Percentiles rank a stretch among this genome's conserved stretches.
These are phyloP conservation scores for Pogonomyrmex californicus DNA, from an alignment of 1,140 invertebrate genomes.

Conservation along the genomic window DNA sequence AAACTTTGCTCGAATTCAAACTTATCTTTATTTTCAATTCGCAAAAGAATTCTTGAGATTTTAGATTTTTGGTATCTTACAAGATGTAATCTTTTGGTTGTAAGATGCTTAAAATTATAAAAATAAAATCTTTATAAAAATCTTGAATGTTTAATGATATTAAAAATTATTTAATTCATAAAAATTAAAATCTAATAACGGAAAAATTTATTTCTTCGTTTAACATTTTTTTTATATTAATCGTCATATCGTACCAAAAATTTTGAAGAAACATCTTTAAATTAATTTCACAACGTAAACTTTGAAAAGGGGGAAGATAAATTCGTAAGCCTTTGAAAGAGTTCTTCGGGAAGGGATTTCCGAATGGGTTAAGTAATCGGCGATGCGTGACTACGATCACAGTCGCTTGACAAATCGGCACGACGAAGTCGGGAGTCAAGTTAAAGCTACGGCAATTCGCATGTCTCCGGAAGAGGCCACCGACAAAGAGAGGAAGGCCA, in stretches of 20 bases:
- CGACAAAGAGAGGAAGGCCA: constrained; percentile 50
- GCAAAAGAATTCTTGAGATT: constrained; percentile 1
- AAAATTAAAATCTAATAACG: background rate
- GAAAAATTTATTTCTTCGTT: background rate
- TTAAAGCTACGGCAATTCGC: constrained; percentile 5
- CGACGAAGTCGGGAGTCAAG: background rate
- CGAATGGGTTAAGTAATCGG: background rate
- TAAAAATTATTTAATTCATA: background rate
- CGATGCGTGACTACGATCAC: background rate
- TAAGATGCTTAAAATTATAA: background rate
- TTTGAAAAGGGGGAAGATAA: background rate
- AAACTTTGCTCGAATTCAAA: constrained; percentile 8
- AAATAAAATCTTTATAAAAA: background rate
- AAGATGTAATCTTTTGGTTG: constrained; percentile 4
- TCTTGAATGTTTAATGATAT: background rate
- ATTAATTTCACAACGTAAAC: constrained; percentile 5
- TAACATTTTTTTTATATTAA: background rate
- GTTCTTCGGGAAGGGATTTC: background rate
- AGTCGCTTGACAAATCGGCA: constrained; percentile 12
- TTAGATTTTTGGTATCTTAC: background rate
- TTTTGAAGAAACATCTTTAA: background rate
- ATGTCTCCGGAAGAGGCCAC: constrained; percentile 7
- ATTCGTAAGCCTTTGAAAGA: background rate
- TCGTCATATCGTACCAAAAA: no score
- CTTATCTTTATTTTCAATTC: background rate